Evolutionary conservation across 2,113 vertebrate genomes (phyloP).

Genomic region (Hydrolagus affinis): DNA sequence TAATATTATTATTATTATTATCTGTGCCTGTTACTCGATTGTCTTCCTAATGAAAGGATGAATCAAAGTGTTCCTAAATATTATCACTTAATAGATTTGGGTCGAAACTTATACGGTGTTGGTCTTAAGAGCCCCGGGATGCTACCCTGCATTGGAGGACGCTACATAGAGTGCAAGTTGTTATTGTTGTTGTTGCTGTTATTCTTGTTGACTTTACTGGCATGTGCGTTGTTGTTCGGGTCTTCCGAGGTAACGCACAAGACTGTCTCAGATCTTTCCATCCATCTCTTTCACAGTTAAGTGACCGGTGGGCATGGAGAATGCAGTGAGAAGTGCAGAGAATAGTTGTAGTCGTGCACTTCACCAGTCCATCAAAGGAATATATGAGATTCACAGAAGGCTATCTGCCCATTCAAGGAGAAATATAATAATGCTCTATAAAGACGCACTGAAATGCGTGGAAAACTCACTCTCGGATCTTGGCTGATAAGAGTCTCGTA

Average conservation of each 20-base stretch:
- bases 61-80: too few relatives aligned
- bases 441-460: neutral
- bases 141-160: neutral
- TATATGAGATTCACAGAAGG: neutral
- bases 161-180: too few relatives aligned
- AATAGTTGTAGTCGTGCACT: neutral
- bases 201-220: too few relatives aligned
- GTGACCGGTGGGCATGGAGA: neutral
- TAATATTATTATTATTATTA: too few relatives aligned
- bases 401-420: neutral
- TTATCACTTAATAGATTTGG: too few relatives aligned
- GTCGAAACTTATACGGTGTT: neutral
- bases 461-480: neutral
- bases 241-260: neutral
- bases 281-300: neutral
- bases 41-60: too few relatives aligned
- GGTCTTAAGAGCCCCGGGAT: neutral
- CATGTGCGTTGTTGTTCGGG: too few relatives aligned
- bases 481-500: neutral
- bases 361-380: neutral
- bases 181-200: neutral
- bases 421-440: neutral
- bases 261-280: neutral
- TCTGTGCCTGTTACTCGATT: conserved; percentile 4
- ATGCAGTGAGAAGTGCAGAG: neutral